Evolutionary conservation across 2,113 vertebrate species (phyloP), one percentile per base, ranked within the genome.

Genomic region (Peucedramus taeniatus): DNA sequence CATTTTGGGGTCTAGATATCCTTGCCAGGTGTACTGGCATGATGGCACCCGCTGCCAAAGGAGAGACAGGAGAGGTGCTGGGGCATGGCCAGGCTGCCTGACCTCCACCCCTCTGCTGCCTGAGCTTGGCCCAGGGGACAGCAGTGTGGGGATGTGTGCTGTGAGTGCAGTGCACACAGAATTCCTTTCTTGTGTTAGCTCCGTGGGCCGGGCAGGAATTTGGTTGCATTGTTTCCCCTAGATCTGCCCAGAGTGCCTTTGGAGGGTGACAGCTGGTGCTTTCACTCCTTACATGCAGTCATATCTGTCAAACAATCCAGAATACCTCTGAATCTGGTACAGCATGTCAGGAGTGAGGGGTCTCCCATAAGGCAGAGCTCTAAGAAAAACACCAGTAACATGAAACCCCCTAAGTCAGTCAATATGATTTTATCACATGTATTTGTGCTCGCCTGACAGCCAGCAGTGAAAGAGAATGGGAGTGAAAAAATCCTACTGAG

Each of bases 1-100:
- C 3, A 4, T 56, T 63, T 22, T 54, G 23, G 44, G 53, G 13
- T 60, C 28, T 37, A 33, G 31, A 16, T 69, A 15, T 24, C 50
- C 50, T 33, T 24, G 15, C 22, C 11, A 13, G 23, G 47, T 56
- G 31, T 45, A 14, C 16, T 66, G 70, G 23, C 11, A 1, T 5
- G n/a, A 18, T 37, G 37, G 3, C 53, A 37, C 57, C 35, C 0
- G 0, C 33, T 51, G 30, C 53, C 19, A 35, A 39, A 47, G 9
- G 3, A 6, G 56, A 45, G 28, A 57, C 3, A 5, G 53, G 19
- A 59, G 64, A n/a, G 44, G 56, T 53, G 27, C 49, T 2, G 1
- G 53, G 54, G 54, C 50, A 20, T 3, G 4, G 59, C 50, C 33
- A 24, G 72, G 28, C 45, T 86, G 37, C 63, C 39, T 53, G 56